Conservation (phyloP, 2,113 vertebrate genomes). For the Carlito syrichta region DNA sequence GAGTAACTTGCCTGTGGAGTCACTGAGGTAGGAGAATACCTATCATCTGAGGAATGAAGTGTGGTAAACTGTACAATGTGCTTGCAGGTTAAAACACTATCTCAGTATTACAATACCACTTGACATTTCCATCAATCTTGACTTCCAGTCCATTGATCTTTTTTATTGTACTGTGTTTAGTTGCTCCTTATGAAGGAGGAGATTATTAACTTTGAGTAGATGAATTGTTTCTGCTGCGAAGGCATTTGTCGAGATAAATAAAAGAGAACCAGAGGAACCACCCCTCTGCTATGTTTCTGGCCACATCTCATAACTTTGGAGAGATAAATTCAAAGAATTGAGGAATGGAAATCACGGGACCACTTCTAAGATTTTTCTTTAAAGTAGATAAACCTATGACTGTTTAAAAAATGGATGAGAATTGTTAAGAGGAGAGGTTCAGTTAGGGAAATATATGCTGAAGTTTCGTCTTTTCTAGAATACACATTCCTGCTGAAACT, state of each 20-base stretch:
- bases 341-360: background rate
- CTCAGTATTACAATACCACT: background rate
- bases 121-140: background rate
- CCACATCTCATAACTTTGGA: background rate
- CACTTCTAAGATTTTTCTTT: background rate
- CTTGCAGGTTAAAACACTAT: background rate
- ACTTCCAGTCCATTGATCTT: background rate
- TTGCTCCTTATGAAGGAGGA: background rate
- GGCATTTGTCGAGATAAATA: background rate
- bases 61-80: background rate
- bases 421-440: background rate
- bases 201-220: background rate
- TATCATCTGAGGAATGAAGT: background rate
- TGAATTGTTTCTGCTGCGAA: background rate
- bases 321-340: background rate
- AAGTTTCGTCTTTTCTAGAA: background rate
- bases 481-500: background rate
- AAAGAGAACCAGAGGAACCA: background rate
- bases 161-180: background rate
- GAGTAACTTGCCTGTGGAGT: background rate
- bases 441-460: background rate
- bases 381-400: background rate
- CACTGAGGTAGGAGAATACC: background rate
- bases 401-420: background rate
- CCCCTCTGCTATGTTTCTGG: background rate